Evolutionary conservation across 2,888 invertebrate species (phyloP).

Genomic region (Trachelus tabidus): DNA sequence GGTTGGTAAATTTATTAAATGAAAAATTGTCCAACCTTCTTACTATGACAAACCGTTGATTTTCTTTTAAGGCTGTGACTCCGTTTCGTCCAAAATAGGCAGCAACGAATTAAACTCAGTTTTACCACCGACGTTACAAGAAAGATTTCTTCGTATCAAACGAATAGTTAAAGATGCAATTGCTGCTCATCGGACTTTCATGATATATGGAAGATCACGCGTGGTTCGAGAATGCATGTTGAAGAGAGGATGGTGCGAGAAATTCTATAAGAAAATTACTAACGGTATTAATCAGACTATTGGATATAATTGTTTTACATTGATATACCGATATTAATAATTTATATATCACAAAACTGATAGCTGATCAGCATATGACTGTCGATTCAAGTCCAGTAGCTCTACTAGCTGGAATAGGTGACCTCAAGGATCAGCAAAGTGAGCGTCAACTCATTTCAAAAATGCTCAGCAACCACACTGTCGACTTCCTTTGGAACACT

Average conservation of each 20-base stretch:
- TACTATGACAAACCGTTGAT: not conserved
- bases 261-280: constrained; percentile 48
- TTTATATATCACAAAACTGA: not conserved
- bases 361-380: constrained; percentile 19
- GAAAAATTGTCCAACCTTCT: not conserved
- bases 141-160: constrained; percentile 53
- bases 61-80: not conserved
- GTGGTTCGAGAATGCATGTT: constrained; percentile 58
- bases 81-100: not conserved
- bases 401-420: constrained; percentile 54
- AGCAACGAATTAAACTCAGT: not conserved
- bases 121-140: constrained; percentile 46
- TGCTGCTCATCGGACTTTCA: constrained; percentile 53
- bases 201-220: constrained; percentile 59
- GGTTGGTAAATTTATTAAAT: constrained; percentile 1
- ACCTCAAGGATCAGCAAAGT: constrained; percentile 53
- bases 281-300: constrained; percentile 24
- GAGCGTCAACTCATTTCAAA: constrained; percentile 71
- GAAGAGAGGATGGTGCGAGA: constrained; percentile 61
- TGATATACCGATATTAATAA: not conserved
- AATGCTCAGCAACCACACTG: constrained; percentile 81
- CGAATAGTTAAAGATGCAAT: constrained; percentile 57
- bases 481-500: constrained; percentile 92
- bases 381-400: constrained; percentile 54
- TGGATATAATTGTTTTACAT: not conserved